Percentiles rank a stretch among this genome's conserved stretches.
phyloP scores from a whole-genome alignment of 2,888 invertebrate species.

The Eupeodes luniger region DNA sequence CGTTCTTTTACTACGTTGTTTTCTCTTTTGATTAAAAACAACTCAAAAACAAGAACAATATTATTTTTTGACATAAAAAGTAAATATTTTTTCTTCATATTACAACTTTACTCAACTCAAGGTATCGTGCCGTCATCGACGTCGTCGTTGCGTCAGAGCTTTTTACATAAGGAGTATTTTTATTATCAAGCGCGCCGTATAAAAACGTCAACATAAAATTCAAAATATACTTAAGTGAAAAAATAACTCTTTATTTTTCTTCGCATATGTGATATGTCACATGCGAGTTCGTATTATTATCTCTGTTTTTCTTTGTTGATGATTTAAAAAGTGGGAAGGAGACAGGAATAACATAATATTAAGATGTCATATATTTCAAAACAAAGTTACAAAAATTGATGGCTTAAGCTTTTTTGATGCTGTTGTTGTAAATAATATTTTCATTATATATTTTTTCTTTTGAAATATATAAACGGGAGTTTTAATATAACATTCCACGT shows the following conservation, averaged over 20 bases:
- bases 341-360: slow-evolving; percentile 1
- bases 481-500: background rate
- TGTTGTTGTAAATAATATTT: slow-evolving; percentile 1
- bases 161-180: background rate
- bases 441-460: background rate
- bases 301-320: background rate
- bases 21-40: too few species aligned
- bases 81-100: too few species aligned
- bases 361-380: slow-evolving; percentile 26
- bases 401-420: background rate
- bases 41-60: too few species aligned
- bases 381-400: slow-evolving; percentile 17
- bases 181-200: background rate
- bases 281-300: background rate
- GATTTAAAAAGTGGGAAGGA: too few species aligned
- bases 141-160: background rate
- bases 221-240: background rate
- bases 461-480: background rate
- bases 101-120: too few species aligned
- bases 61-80: too few species aligned
- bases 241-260: slow-evolving; percentile 5
- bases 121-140: too few species aligned
- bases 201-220: slow-evolving; percentile 12
- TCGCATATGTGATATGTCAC: background rate
- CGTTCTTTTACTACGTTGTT: too few species aligned